Conservation (phyloP, 2,797 vertebrate genomes). For the Parauchenoglanis punctatus region DNA sequence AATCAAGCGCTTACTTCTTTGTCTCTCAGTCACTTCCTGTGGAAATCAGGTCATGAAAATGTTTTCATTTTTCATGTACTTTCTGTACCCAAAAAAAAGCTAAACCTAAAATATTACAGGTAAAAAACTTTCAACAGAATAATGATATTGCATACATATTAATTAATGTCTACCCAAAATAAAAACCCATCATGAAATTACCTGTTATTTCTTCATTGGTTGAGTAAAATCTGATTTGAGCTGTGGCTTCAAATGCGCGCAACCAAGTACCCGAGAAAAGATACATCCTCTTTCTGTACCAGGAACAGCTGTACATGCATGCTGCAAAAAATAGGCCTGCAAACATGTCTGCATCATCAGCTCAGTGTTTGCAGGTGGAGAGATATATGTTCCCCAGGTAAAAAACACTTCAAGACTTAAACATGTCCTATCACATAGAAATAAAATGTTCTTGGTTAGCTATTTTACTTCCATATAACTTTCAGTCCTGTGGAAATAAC, state of each 20-base stretch:
- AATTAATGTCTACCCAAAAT: neutral
- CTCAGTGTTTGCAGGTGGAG: neutral
- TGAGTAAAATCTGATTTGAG: conserved; percentile 1
- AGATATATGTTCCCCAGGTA: neutral
- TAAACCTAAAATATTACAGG: neutral
- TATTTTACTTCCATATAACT: neutral
- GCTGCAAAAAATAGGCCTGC: conserved; percentile 11
- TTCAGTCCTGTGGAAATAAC: neutral
- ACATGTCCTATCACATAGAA: neutral
- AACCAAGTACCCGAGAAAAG: neutral
- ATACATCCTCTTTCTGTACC: conserved; percentile 42
- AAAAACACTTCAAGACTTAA: neutral
- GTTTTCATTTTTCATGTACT: conserved; percentile 23
- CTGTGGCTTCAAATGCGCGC: neutral
- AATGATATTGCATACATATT: neutral
- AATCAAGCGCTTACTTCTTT: conserved; percentile 44
- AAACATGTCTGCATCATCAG: neutral
- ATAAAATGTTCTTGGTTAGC: neutral
- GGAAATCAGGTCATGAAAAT: conserved; percentile 57
- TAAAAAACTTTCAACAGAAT: neutral
- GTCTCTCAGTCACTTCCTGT: conserved; percentile 73
- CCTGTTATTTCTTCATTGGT: conserved; percentile 4
- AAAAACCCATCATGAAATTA: neutral
- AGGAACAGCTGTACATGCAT: conserved; percentile 32
- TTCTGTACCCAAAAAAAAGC: neutral